Percentiles rank a stretch among this genome's conserved stretches.
Evolutionary conservation across 2,888 invertebrate species (phyloP).

Genomic region (Herminia tarsipennalis): DNA sequence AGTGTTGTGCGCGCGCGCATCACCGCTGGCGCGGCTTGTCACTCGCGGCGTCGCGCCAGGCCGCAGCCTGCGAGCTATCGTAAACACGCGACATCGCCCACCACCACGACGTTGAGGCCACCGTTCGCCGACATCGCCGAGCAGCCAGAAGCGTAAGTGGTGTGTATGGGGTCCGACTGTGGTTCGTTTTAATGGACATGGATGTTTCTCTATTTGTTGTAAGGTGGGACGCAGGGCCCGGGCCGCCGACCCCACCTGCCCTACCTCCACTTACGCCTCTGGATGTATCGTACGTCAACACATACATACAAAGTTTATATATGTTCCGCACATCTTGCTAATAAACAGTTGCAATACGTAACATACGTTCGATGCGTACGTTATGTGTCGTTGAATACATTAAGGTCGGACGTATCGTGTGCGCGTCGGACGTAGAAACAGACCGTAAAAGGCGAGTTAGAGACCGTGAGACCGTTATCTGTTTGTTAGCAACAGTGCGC

Average conservation of each 20-base stretch:
- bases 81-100: slow-evolving; percentile 25
- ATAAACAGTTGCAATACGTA: slow-evolving; percentile 61
- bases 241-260: slow-evolving; percentile 85
- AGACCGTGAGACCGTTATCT: slow-evolving; percentile 33
- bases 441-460: slow-evolving; percentile 12
- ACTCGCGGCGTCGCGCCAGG: slow-evolving; percentile 30
- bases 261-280: slow-evolving; percentile 86
- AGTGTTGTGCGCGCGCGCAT: slow-evolving; percentile 46
- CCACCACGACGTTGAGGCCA: slow-evolving; percentile 3
- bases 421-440: slow-evolving; percentile 19
- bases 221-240: slow-evolving; percentile 85
- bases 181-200: slow-evolving; percentile 73
- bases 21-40: slow-evolving; percentile 40
- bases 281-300: slow-evolving; percentile 85
- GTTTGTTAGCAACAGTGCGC: slow-evolving; percentile 52
- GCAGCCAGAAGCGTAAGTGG: slow-evolving; percentile 84
- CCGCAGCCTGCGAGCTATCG: slow-evolving; percentile 28
- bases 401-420: slow-evolving; percentile 28
- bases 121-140: slow-evolving; percentile 48
- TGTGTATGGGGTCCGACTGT: slow-evolving; percentile 76
- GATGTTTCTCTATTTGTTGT: slow-evolving; percentile 82
- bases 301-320: slow-evolving; percentile 49
- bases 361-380: slow-evolving; percentile 15
- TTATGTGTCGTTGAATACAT: slow-evolving; percentile 18
- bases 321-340: slow-evolving; percentile 52